Conservation (phyloP, 2,113 vertebrate species). For the Guaruba guarouba region DNA sequence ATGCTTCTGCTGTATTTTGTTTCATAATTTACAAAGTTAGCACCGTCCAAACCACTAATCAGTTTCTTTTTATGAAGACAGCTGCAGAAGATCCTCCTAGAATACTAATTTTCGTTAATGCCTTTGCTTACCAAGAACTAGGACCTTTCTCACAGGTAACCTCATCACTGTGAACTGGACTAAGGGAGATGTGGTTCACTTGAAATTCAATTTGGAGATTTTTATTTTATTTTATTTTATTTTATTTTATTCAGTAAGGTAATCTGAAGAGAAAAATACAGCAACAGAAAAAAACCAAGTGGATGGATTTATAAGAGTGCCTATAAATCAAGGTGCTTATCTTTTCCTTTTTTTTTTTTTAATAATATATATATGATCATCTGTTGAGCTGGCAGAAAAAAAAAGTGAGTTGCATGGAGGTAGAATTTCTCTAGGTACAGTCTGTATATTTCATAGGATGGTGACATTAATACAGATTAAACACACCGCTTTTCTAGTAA, state of each 20-base stretch:
- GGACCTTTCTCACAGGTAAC: slow-evolving; percentile 27
- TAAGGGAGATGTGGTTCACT: neutral
- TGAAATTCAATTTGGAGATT: neutral
- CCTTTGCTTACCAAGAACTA: slow-evolving; percentile 32
- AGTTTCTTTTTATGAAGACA: slow-evolving; percentile 81
- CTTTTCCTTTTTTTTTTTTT: neutral
- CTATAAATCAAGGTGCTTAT: slow-evolving; percentile 19
- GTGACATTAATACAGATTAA: neutral
- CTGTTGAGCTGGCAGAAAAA: neutral
- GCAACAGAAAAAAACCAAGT: neutral
- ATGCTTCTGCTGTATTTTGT: slow-evolving; percentile 79
- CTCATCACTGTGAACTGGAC: slow-evolving; percentile 1
- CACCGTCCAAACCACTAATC: slow-evolving; percentile 81
- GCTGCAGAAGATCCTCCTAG: slow-evolving; percentile 74
- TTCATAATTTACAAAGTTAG: slow-evolving; percentile 83
- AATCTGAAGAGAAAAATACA: slow-evolving; percentile 5
- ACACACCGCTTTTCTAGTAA: neutral
- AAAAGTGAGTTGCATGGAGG: neutral
- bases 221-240: neutral
- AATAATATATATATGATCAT: neutral
- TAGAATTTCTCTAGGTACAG: neutral
- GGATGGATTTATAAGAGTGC: slow-evolving; percentile 10
- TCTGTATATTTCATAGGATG: neutral
- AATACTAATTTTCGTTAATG: slow-evolving; percentile 79
- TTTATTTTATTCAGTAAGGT: neutral